These are phyloP conservation scores for Oreochromis aureus DNA, from an alignment of 2,113 vertebrate genomes.

Conservation along the genomic window DNA sequence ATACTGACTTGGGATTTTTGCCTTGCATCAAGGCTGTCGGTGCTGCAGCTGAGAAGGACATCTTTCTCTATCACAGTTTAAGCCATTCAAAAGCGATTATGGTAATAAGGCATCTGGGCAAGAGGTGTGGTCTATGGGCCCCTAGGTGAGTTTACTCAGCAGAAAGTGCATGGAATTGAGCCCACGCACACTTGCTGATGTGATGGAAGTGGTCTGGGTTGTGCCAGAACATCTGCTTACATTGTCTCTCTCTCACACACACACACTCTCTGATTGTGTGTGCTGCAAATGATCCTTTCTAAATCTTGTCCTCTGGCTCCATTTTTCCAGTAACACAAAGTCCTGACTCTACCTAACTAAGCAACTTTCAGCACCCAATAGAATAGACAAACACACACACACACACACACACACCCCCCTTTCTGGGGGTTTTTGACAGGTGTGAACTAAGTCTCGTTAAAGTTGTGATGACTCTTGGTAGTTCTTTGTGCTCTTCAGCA, in stretches of 20 bases:
- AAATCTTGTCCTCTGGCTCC: conserved; percentile 34
- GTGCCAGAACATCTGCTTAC: conserved; percentile 41
- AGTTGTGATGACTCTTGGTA: conserved; percentile 47
- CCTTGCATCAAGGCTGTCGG: not conserved
- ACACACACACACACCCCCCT: not conserved
- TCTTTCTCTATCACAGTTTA: conserved; percentile 8
- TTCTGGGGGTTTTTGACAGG: conserved; percentile 5
- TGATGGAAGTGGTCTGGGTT: conserved; percentile 8
- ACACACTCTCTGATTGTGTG: not conserved
- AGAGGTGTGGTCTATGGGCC: conserved; percentile 28
- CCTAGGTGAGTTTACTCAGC: conserved; percentile 55
- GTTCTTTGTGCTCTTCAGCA: conserved; percentile 43
- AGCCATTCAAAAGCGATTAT: conserved; percentile 48
- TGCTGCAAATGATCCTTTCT: conserved; percentile 1
- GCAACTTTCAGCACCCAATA: conserved; percentile 22
- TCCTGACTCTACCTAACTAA: not conserved
- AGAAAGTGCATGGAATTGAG: conserved; percentile 39
- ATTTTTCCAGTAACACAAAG: conserved; percentile 28
- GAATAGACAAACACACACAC: not conserved
- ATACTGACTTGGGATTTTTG: not conserved
- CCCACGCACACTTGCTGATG: conserved; percentile 16
- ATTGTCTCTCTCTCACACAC: not conserved
- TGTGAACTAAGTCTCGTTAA: conserved; percentile 39
- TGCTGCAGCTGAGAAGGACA: not conserved
- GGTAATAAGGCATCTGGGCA: conserved; percentile 55